Base-by-base conservation (phyloP, 2,888 invertebrate genomes). In the Chaetogeoica ovagalla region DNA sequence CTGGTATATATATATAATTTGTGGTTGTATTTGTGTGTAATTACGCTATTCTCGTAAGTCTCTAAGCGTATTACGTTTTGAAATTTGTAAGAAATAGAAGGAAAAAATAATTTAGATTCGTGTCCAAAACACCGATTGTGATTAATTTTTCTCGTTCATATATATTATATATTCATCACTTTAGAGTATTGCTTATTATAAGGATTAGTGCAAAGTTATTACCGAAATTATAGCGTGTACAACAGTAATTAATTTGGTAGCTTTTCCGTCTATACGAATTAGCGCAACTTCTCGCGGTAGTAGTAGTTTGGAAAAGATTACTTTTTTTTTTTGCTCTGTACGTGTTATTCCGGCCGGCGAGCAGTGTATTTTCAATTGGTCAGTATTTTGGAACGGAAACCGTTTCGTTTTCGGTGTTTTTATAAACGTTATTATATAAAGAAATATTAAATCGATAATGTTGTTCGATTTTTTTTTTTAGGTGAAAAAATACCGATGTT, bases 361-460 rank as follows among this genome's bases (percentile, higher is more conserved):
- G 66, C n/a, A n/a, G n/a, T 23, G 30, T 57, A 7, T 66, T 68
- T 68, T 75, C 43, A 30, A 76, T 76, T 59, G 65, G 30, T 59
- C 23, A 7, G 57, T 15, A 68, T 76, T n/a, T 76, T 7, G 43
- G 66, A 19, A 23, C 8, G 43, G 66, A 19, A 23, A 17, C 23
- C 59, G 59, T 15, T 59, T 60, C 23, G 30, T 76, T 59, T 9
- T n/a, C 19, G 13, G n/a, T 30, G n/a, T 48, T 48, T 48, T 48
- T 13, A 13, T 48, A 13, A 48, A 48, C 48, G 3, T 48, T 13
- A 48, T 11, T 11, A 13, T 13, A 48, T 48, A 48, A 9, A 48
- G 11, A 48, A 11, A 48, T 48, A 48, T 48, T 9, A 48, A 48
- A 48, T 15, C 48, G 13, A 48, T 48, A 48, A 39, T 39, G 2